A percentile compares a stretch with the other conserved stretches of the same genome.
phyloP scores from a whole-genome alignment of 2,113 vertebrate genomes.

The Circaetus gallicus region DNA sequence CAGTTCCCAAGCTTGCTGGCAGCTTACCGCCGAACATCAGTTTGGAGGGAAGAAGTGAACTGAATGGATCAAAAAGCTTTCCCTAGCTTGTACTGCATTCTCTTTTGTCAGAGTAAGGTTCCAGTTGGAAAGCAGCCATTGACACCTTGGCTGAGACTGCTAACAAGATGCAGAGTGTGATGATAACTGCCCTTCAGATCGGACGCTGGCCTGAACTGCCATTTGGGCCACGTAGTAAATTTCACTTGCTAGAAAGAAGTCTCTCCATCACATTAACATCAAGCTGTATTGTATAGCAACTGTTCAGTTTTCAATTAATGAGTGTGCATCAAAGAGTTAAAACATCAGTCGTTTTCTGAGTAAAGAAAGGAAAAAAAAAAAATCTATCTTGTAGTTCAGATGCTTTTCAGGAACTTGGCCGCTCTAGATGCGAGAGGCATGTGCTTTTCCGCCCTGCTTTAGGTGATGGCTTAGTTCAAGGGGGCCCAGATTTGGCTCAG shows the following conservation, averaged over 20 bases:
- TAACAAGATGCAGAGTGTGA: neutral
- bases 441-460: conserved; percentile 49
- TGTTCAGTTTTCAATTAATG: neutral
- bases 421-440: conserved; percentile 11
- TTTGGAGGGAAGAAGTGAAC: neutral
- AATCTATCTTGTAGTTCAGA: neutral
- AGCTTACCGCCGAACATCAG: fast-evolving
- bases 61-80: neutral
- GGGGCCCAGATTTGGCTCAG: conserved; percentile 64
- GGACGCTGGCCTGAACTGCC: neutral
- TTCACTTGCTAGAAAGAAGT: neutral
- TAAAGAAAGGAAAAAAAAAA: neutral
- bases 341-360: neutral
- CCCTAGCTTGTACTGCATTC: neutral
- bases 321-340: neutral
- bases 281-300: neutral
- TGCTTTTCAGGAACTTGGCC: conserved; percentile 70
- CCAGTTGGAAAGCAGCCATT: conserved; percentile 41
- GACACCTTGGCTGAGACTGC: neutral
- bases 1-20: neutral
- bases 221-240: neutral
- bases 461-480: conserved; percentile 62
- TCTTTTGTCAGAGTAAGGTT: neutral
- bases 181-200: neutral
- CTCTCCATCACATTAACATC: neutral